phyloP scores from a whole-genome alignment of 2,113 vertebrate species.

The Cololabis saira region DNA sequence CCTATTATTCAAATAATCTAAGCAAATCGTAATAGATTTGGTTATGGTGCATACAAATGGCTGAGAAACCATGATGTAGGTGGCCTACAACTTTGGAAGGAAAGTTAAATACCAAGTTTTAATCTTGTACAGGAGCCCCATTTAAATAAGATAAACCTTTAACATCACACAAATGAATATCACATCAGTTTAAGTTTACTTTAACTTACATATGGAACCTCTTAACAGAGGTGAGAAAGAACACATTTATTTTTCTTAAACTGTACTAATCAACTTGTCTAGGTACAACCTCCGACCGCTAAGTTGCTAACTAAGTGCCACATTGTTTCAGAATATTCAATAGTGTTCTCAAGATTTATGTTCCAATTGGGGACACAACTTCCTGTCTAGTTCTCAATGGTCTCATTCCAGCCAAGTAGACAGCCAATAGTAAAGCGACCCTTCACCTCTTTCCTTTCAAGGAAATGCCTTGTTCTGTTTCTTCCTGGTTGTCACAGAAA shows the following conservation, averaged over 20 bases:
- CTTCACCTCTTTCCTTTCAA: constrained; percentile 58
- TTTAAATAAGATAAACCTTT: not conserved
- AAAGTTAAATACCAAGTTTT: not conserved
- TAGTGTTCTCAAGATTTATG: constrained; percentile 15
- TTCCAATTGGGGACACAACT: constrained; percentile 15
- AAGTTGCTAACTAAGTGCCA: not conserved
- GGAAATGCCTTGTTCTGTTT: constrained; percentile 78
- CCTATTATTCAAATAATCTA: constrained; percentile 52
- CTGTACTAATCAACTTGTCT: not conserved
- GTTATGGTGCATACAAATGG: not conserved
- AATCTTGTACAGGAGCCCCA: not conserved
- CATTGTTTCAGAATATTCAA: constrained; percentile 18
- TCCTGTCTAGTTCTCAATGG: constrained; percentile 32
- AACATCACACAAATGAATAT: not conserved
- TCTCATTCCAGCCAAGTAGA: constrained; percentile 30
- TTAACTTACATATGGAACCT: too few species aligned
- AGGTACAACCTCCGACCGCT: not conserved
- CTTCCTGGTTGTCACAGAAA: constrained; percentile 81
- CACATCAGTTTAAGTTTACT: too few species aligned
- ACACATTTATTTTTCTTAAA: too few species aligned
- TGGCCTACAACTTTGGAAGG: not conserved
- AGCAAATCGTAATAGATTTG: constrained; percentile 28
- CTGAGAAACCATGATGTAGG: not conserved
- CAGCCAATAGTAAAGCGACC: constrained; percentile 29
- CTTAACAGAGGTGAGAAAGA: too few species aligned